Evolutionary conservation across 1,140 invertebrate species (phyloP).

Genomic region (Cydia pomonella): DNA sequence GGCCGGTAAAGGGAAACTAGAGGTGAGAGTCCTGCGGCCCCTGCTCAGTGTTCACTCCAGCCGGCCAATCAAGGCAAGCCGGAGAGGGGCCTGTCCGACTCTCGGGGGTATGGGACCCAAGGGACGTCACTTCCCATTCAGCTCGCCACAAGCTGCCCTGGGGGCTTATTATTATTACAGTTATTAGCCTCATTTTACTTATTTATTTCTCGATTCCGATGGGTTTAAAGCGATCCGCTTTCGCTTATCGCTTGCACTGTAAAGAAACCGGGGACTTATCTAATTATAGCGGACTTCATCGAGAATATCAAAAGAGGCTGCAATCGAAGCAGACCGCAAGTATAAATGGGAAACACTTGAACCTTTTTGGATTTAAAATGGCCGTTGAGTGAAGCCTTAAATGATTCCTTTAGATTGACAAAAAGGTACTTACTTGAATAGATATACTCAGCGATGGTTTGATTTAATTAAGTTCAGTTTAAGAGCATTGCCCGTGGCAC

Average conservation of each 20-base stretch:
- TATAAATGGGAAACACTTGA: slow-evolving; percentile 23
- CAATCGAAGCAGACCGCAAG: slow-evolving; percentile 15
- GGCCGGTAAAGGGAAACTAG: no score
- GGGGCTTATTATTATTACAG: no score
- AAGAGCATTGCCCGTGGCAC: neutral
- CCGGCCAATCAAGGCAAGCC: no score
- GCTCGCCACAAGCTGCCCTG: no score
- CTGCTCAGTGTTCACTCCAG: no score
- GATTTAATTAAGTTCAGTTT: neutral
- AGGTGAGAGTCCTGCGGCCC: no score
- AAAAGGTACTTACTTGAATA: slow-evolving; percentile 1
- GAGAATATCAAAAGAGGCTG: slow-evolving; percentile 39
- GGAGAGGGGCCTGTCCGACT: no score
- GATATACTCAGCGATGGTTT: neutral
- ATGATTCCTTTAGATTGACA: neutral
- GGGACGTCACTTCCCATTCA: no score
- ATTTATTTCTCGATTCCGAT: no score
- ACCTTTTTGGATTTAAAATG: neutral
- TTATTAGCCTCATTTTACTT: no score
- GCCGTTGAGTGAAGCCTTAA: neutral
- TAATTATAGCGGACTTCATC: slow-evolving; percentile 37
- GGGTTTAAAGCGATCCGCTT: neutral
- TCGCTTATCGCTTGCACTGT: slow-evolving; percentile 8
- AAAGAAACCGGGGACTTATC: slow-evolving; percentile 21
- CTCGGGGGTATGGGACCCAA: no score